Evolutionary conservation across 2,888 invertebrate genomes (phyloP).

Genomic region (Crematogaster levior): DNA sequence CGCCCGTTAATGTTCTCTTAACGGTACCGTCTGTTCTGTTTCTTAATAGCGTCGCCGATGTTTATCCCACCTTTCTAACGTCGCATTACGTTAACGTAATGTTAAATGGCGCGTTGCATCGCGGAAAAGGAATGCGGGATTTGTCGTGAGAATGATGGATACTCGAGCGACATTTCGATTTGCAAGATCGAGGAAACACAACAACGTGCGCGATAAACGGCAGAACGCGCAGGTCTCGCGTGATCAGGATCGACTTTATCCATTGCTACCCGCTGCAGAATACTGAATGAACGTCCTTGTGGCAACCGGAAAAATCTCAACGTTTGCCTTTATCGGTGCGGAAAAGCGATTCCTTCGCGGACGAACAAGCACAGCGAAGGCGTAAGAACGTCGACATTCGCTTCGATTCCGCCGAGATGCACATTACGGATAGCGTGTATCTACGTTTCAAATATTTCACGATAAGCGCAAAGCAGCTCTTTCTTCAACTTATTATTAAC

Average conservation of each 20-base stretch:
- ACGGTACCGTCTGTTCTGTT: background rate
- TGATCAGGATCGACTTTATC: slow-evolving; percentile 38
- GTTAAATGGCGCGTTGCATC: slow-evolving; percentile 33
- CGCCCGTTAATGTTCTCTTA: slow-evolving; percentile 12
- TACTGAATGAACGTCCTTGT: background rate
- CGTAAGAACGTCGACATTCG: background rate
- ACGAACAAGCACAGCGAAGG: background rate
- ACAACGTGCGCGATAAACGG: background rate
- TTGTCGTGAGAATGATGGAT: slow-evolving; percentile 4
- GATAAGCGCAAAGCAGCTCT: background rate
- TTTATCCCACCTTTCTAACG: background rate
- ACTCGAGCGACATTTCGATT: slow-evolving; percentile 14
- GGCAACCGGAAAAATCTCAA: slow-evolving; percentile 4
- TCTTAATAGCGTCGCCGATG: slow-evolving; percentile 1
- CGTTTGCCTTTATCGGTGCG: slow-evolving; percentile 1
- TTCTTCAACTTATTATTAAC: slow-evolving; percentile 5
- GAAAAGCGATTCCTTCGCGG: background rate
- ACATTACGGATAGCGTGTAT: slow-evolving; percentile 26
- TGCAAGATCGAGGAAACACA: background rate
- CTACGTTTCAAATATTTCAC: background rate
- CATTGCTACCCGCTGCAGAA: background rate
- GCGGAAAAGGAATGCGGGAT: background rate
- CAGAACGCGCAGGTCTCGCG: background rate
- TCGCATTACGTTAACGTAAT: slow-evolving; percentile 28
- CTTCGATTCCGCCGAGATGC: slow-evolving; percentile 11